These are phyloP conservation scores for Temnothorax unifasciatus DNA, from an alignment of 2,888 invertebrate genomes.

Conservation along the genomic window DNA sequence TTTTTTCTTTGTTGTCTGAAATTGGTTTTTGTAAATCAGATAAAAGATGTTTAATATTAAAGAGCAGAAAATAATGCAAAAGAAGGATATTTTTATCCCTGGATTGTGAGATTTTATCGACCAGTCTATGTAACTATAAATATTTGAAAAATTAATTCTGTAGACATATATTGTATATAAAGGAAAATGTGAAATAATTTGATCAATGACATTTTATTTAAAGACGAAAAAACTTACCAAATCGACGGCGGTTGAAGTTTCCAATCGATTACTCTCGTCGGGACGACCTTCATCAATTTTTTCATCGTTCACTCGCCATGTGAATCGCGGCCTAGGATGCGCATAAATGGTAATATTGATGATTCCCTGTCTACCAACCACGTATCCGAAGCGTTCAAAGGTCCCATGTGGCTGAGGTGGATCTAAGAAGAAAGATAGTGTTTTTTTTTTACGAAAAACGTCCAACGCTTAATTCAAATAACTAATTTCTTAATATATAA, in stretches of 20 bases:
- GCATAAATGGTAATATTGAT: constrained; percentile 92
- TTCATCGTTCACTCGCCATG: constrained; percentile 90
- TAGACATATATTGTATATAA: not conserved
- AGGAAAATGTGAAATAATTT: not conserved
- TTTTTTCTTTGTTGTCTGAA: not conserved
- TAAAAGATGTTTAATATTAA: not conserved
- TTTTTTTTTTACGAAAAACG: not conserved
- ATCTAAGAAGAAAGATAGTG: constrained; percentile 86
- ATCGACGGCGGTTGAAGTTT: constrained; percentile 86
- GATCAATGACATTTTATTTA: not conserved
- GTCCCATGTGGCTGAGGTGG: constrained; percentile 88
- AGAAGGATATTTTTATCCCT: not conserved
- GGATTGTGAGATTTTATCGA: not conserved
- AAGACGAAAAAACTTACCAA: constrained; percentile 84
- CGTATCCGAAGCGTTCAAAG: constrained; percentile 91
- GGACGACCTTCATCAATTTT: constrained; percentile 87
- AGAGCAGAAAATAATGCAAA: too few relatives aligned
- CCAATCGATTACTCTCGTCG: constrained; percentile 87
- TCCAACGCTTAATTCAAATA: not conserved
- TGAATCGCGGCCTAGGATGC: constrained; percentile 90
- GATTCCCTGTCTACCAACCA: constrained; percentile 90
- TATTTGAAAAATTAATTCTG: not conserved
- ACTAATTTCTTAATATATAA: not conserved
- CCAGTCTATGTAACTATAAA: not conserved
- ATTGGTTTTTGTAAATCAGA: not conserved